phyloP scores from a whole-genome alignment of 2,888 invertebrate species.

The Xylota sylvarum region DNA sequence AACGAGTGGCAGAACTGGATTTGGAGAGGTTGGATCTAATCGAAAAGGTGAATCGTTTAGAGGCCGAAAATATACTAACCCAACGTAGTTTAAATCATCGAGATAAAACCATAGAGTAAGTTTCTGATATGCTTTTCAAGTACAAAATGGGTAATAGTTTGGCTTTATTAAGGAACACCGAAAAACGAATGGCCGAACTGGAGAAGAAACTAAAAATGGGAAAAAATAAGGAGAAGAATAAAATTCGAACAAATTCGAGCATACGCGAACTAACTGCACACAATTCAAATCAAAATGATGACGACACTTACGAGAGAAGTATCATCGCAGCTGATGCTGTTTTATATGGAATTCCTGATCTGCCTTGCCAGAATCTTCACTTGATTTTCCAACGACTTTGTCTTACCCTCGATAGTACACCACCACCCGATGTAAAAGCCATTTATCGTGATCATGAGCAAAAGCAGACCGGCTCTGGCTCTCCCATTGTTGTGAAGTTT shows the following conservation, averaged over 20 bases:
- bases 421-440: neutral
- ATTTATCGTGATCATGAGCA: neutral
- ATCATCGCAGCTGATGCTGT: neutral
- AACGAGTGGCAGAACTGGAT: neutral
- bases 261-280: too few species aligned
- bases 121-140: neutral
- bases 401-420: neutral
- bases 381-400: neutral
- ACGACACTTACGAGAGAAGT: too few species aligned
- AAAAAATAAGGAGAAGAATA: neutral
- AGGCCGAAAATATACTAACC: neutral
- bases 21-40: neutral
- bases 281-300: neutral
- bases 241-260: neutral
- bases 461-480: neutral
- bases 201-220: neutral
- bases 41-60: neutral
- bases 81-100: neutral
- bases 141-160: neutral
- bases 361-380: neutral
- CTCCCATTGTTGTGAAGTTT: neutral
- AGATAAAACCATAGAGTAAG: neutral
- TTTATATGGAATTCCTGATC: neutral
- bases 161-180: neutral
- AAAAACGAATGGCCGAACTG: neutral